These are phyloP conservation scores for Nasonia giraulti DNA, from an alignment of 1,140 invertebrate species.

Conservation along the genomic window DNA sequence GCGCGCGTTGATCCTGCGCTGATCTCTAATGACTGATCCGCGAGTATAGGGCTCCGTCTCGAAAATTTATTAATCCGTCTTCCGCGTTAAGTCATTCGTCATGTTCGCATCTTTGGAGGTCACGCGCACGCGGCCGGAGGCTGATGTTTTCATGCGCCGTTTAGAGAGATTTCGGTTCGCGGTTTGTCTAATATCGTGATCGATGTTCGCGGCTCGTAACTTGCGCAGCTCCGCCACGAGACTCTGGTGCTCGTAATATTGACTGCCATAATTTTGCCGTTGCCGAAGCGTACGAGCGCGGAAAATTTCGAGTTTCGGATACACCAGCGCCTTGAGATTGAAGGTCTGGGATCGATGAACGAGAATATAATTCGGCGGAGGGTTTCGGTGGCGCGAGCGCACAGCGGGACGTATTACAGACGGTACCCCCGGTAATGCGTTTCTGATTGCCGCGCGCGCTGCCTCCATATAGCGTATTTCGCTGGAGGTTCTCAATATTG, in stretches of 20 bases:
- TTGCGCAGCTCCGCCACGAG: background rate
- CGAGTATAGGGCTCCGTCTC: background rate
- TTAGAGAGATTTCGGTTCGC: background rate
- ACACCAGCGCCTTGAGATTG: slow-evolving; percentile 17
- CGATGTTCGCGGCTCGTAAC: background rate
- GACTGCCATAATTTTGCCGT: background rate
- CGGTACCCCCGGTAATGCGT: slow-evolving; percentile 48
- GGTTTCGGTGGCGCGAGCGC: background rate
- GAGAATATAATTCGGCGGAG: slow-evolving; percentile 37
- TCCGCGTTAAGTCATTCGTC: slow-evolving; percentile 40
- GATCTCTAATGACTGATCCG: slow-evolving; percentile 48
- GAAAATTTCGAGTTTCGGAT: background rate
- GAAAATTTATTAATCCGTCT: slow-evolving; percentile 50
- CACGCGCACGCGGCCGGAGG: background rate
- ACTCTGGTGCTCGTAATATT: too few relatives aligned
- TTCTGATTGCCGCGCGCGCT: slow-evolving; percentile 45
- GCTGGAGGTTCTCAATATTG: slow-evolving; percentile 40
- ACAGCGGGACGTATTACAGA: slow-evolving; percentile 46
- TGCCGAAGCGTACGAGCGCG: background rate
- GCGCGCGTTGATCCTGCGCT: background rate
- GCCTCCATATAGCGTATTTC: slow-evolving; percentile 25
- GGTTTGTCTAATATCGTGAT: too few relatives aligned
- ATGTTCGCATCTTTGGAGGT: slow-evolving; percentile 46
- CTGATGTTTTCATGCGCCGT: background rate
- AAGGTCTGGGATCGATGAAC: slow-evolving; percentile 34